phyloP scores from a whole-genome alignment of 2,113 vertebrate species.

The Gulo gulo region DNA sequence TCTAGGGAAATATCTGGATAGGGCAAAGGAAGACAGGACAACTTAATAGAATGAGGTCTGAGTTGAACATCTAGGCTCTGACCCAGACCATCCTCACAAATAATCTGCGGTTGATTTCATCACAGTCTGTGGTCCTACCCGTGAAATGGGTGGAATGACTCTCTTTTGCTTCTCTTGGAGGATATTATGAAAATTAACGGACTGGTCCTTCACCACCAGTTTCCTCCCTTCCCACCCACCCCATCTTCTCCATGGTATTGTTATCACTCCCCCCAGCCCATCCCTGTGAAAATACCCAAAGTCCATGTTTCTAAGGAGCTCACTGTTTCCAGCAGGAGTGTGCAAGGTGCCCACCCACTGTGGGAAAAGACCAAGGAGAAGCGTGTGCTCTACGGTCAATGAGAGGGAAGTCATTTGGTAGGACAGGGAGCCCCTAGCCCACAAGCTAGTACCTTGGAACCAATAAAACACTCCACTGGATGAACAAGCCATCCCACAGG shows the following conservation, averaged over 20 bases:
- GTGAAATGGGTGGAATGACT: background rate
- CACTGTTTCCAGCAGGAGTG: background rate
- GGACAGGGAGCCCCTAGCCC: background rate
- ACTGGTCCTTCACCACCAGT: background rate
- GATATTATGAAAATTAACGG: background rate
- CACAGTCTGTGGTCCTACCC: background rate
- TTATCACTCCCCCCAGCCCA: background rate
- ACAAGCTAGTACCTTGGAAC: background rate
- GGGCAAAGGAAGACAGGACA: background rate
- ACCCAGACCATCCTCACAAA: background rate
- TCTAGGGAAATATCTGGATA: background rate
- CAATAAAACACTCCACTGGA: background rate
- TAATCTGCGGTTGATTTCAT: background rate
- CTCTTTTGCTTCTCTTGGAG: background rate
- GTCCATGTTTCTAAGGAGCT: background rate
- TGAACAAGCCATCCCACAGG: background rate
- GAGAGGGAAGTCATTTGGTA: background rate
- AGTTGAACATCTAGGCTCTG: background rate
- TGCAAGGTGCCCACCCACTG: background rate
- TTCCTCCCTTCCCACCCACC: background rate
- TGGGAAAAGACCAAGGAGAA: background rate
- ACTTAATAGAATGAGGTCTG: background rate
- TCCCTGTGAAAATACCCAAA: background rate
- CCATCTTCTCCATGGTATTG: background rate
- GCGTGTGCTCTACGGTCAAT: fast-evolving